phyloP scores from a whole-genome alignment of 1,140 invertebrate genomes.

The Polypedilum pembai region DNA sequence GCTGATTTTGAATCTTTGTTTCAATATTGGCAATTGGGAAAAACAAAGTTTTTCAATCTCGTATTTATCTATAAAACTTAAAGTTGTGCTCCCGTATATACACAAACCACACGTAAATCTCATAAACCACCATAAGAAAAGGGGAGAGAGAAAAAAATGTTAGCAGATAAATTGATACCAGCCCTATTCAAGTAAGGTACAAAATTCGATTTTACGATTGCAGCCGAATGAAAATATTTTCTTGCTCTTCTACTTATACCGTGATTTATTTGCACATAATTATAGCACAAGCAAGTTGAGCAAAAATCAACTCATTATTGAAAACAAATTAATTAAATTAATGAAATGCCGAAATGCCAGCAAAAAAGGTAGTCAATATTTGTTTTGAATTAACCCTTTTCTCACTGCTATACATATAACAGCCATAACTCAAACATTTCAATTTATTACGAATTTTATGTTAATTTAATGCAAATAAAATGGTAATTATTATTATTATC shows the following conservation, averaged over 20 bases:
- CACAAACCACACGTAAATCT: slow-evolving; percentile 7
- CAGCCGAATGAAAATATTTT: neutral
- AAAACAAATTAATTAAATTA: slow-evolving; percentile 20
- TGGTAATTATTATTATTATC: neutral
- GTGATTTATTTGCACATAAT: neutral
- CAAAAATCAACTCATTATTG: slow-evolving; percentile 18
- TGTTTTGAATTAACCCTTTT: slow-evolving; percentile 18
- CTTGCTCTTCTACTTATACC: neutral
- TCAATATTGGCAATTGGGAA: too few species aligned
- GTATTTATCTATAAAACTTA: too few species aligned
- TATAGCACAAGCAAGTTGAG: neutral
- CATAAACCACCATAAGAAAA: slow-evolving; percentile 15
- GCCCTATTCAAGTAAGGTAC: slow-evolving; percentile 6
- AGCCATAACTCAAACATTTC: neutral
- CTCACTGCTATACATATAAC: neutral
- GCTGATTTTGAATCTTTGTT: too few species aligned
- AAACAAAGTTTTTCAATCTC: too few species aligned
- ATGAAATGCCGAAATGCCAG: neutral
- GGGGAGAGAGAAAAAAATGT: neutral
- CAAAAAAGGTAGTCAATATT: slow-evolving; percentile 15
- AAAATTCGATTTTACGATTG: slow-evolving; percentile 8
- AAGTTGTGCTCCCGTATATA: neutral
- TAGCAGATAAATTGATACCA: neutral
- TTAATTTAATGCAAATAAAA: slow-evolving; percentile 20
- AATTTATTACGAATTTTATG: slow-evolving; percentile 19